Conservation (phyloP, 2,888 invertebrate species). For the Matsumyia berberina region DNA sequence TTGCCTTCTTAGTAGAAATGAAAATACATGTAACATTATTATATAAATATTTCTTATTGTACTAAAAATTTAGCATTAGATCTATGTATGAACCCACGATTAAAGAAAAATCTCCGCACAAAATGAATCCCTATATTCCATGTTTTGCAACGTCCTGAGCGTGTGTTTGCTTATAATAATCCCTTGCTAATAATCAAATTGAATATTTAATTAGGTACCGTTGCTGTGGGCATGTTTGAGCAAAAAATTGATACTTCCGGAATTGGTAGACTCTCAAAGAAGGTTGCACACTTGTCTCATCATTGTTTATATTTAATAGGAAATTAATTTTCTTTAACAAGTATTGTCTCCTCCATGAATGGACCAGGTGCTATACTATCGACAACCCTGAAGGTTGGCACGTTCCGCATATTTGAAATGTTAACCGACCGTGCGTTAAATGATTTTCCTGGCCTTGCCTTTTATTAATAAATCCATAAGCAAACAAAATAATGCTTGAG, state of each 20-base stretch:
- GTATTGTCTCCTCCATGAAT: not conserved
- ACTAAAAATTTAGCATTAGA: not conserved
- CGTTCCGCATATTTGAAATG: no score
- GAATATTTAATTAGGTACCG: constrained; percentile 10
- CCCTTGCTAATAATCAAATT: constrained; percentile 8
- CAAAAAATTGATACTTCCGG: not conserved
- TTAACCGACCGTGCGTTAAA: no score
- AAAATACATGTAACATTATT: no score
- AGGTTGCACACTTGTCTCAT: not conserved
- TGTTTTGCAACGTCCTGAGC: not conserved
- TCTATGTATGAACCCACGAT: not conserved
- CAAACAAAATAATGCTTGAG: no score
- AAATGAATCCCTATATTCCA: not conserved
- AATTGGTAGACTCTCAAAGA: not conserved
- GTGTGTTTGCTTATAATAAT: constrained; percentile 5
- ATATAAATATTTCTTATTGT: no score
- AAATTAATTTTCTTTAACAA: constrained; percentile 8
- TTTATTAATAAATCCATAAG: no score
- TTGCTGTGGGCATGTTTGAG: not conserved
- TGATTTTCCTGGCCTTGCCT: no score
- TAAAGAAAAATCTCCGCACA: not conserved
- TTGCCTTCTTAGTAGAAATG: no score
- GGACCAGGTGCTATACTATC: not conserved
- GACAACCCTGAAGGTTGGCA: no score
- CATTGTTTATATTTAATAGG: constrained; percentile 12